A percentile compares a stretch with the other conserved stretches of the same genome.
Conservation (phyloP, 2,113 vertebrate genomes). For the Etheostoma spectabile region DNA sequence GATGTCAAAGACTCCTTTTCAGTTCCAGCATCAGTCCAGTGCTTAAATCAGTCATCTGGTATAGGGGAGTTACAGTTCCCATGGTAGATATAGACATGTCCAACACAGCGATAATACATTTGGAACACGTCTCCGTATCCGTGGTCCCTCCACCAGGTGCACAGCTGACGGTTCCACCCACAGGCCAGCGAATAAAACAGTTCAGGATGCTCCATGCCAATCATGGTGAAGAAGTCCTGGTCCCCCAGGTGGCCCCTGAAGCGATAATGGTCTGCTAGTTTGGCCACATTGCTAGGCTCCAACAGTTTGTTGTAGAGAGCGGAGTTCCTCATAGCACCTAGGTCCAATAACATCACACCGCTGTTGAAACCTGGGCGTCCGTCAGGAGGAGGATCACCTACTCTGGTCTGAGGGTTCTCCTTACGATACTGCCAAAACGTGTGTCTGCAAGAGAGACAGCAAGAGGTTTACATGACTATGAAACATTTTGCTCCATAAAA, state of each 20-base stretch:
- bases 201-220: constrained; percentile 94
- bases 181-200: constrained; percentile 92
- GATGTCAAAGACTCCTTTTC: background rate
- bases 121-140: constrained; percentile 93
- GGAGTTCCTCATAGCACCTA: constrained; percentile 92
- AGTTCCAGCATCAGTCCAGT: background rate
- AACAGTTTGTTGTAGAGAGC: constrained; percentile 90
- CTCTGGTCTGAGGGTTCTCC: constrained; percentile 90
- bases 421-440: constrained; percentile 98
- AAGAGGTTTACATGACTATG: background rate
- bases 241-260: constrained; percentile 96
- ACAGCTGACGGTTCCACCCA: constrained; percentile 97
- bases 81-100: constrained; percentile 91
- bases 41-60: constrained; percentile 85
- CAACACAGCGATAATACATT: constrained; percentile 91
- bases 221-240: constrained; percentile 99
- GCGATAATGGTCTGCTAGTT: constrained; percentile 90
- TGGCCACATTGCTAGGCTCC: constrained; percentile 86
- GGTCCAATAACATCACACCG: constrained; percentile 92
- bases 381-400: constrained; percentile 91
- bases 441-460: constrained; percentile 85
- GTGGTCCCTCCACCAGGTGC: constrained; percentile 97
- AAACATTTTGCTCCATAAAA: background rate
- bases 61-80: constrained; percentile 97
- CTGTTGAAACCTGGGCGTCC: constrained; percentile 97